Percentiles rank a stretch among this genome's conserved stretches.
Conservation (phyloP, 2,888 invertebrate genomes). For the Eugnorisma glareosa region DNA sequence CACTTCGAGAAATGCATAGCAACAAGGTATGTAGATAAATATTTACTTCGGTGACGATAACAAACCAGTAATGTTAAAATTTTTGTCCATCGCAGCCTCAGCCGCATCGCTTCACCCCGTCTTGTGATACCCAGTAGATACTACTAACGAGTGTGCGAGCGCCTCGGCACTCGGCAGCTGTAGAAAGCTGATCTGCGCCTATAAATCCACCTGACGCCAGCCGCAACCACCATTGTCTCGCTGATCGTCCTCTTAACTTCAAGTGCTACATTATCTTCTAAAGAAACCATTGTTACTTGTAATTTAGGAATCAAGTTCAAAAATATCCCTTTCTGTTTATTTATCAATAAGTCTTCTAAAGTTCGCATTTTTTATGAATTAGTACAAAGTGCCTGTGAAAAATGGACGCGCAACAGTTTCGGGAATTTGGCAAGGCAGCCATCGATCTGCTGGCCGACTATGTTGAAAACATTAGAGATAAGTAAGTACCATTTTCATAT, state of each 20-base stretch:
- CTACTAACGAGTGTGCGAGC: conserved; percentile 55
- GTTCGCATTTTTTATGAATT: conserved; percentile 49
- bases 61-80: conserved; percentile 21
- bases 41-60: conserved; percentile 13
- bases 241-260: conserved; percentile 79
- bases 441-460: conserved; percentile 98
- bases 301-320: conserved; percentile 31
- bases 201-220: conserved; percentile 83
- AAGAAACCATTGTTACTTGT: conserved; percentile 18
- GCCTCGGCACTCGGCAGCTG: conserved; percentile 64
- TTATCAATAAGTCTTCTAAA: neutral
- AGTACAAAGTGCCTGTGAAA: conserved; percentile 67
- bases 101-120: conserved; percentile 28
- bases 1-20: neutral
- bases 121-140: conserved; percentile 35
- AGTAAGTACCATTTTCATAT: conserved; percentile 85
- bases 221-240: conserved; percentile 83
- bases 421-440: conserved; percentile 95
- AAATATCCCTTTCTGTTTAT: neutral
- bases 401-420: conserved; percentile 95
- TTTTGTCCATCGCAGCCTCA: conserved; percentile 18
- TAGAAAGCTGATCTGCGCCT: conserved; percentile 85
- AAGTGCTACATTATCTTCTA: conserved; percentile 64
- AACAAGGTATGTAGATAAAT: conserved; percentile 23
- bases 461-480: conserved; percentile 95